These are phyloP conservation scores for Pogonophryne albipinna DNA, from an alignment of 2,797 vertebrate genomes.

Conservation along the genomic window DNA sequence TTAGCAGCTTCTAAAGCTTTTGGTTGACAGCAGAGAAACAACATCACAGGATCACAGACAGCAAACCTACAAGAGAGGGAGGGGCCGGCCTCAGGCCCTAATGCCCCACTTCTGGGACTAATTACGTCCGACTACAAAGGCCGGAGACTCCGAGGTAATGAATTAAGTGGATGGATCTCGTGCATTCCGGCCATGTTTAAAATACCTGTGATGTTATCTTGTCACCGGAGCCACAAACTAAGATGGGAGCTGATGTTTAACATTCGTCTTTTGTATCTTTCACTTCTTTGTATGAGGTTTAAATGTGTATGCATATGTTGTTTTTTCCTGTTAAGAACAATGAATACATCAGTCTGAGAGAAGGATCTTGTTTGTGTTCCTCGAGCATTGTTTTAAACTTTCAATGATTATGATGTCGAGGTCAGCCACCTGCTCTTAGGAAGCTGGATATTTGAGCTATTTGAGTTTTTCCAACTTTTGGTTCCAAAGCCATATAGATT, in stretches of 20 bases:
- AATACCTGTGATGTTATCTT: constrained; percentile 75
- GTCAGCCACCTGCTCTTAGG: constrained; percentile 18
- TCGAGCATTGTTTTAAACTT: not conserved
- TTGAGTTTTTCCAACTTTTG: not conserved
- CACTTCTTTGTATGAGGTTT: not conserved
- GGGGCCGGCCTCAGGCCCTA: constrained; percentile 16
- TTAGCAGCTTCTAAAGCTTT: constrained; percentile 49
- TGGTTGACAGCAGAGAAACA: constrained; percentile 42
- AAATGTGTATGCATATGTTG: not conserved
- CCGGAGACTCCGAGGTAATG: constrained; percentile 56
- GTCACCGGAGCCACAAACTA: constrained; percentile 26
- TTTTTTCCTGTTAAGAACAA: not conserved
- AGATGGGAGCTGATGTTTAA: constrained; percentile 27
- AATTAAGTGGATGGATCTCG: constrained; percentile 64
- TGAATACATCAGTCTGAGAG: not conserved
- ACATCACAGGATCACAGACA: constrained; percentile 45
- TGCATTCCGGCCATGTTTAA: constrained; percentile 74
- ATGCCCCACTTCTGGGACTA: constrained; percentile 67
- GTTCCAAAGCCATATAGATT: not conserved
- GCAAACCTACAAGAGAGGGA: constrained; percentile 42
- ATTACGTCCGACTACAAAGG: constrained; percentile 74
- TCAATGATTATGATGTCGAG: not conserved
- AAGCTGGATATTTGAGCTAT: not conserved
- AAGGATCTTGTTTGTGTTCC: not conserved
- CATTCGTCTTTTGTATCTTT: constrained; percentile 15